phyloP scores from a whole-genome alignment of 2,888 invertebrate species.

The Lumbricus terrestris region DNA sequence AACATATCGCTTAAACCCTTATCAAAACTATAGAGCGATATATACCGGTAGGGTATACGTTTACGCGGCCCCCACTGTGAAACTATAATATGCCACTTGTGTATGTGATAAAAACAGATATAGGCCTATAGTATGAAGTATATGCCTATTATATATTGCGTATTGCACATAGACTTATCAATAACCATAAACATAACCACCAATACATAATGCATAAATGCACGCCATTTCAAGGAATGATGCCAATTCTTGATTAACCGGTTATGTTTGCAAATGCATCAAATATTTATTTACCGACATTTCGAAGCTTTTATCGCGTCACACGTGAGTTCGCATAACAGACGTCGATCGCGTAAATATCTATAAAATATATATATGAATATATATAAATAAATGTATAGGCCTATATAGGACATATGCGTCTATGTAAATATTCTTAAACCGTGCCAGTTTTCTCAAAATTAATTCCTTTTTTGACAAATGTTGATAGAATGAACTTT shows the following conservation, averaged over 20 bases:
- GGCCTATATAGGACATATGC: not conserved
- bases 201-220: not conserved
- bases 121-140: too few species aligned
- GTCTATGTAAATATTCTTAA: not conserved
- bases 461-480: not conserved
- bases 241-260: constrained; percentile 3
- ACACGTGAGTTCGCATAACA: not conserved
- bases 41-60: too few species aligned
- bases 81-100: not conserved
- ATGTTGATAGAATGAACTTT: not conserved
- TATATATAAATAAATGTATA: not conserved
- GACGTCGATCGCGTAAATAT: not conserved
- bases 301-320: not conserved
- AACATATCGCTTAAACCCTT: not conserved
- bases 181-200: too few species aligned
- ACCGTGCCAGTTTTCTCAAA: not conserved
- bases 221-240: not conserved
- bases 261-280: not conserved
- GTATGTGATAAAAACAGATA: not conserved
- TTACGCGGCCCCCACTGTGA: not conserved
- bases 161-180: too few species aligned
- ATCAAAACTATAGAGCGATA: not conserved
- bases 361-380: not conserved
- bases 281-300: not conserved
- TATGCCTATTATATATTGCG: too few species aligned